phyloP scores from a whole-genome alignment of 1,140 invertebrate genomes.

The Bombyx mandarina region DNA sequence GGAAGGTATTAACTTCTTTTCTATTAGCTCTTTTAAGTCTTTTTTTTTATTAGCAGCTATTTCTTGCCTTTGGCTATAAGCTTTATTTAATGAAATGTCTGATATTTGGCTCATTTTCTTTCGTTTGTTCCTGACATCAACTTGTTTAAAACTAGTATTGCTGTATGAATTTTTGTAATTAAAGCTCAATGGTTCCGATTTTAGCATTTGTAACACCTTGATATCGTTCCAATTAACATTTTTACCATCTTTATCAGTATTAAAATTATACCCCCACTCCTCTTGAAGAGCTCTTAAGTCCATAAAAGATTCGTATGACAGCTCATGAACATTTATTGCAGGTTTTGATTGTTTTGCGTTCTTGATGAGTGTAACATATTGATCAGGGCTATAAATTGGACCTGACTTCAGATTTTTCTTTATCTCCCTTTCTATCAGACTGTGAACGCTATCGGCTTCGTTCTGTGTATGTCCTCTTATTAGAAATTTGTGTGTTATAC shows the following conservation, averaged over 20 bases:
- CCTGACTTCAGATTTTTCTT: conserved; percentile 22
- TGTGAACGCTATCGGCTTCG: conserved; percentile 15
- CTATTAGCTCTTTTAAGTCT: conserved; percentile 11
- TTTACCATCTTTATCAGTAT: conserved; percentile 7
- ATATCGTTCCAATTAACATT: conserved; percentile 25
- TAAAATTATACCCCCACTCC: conserved; percentile 16
- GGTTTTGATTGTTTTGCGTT: conserved; percentile 15
- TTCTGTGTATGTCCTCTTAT: conserved; percentile 9
- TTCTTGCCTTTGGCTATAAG: conserved; percentile 9
- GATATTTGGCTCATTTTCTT: conserved; percentile 11
- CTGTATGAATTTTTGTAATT: conserved; percentile 18
- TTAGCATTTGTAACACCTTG: conserved; percentile 19
- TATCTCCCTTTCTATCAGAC: conserved; percentile 15
- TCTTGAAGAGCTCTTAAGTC: conserved; percentile 16
- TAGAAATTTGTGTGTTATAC: conserved; percentile 45
- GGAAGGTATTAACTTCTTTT: conserved; percentile 11
- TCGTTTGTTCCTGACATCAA: conserved; percentile 16
- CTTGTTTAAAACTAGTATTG: conserved; percentile 11
- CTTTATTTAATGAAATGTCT: conserved; percentile 8
- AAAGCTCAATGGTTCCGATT: conserved; percentile 13
- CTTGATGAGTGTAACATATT: conserved; percentile 19
- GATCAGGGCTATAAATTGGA: conserved; percentile 16
- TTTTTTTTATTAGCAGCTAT: conserved; percentile 17
- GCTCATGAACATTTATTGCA: conserved; percentile 14
- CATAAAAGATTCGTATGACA: conserved; percentile 10